phyloP scores from a whole-genome alignment of 2,888 invertebrate species.

The Liopterus haemorrhoidalis region DNA sequence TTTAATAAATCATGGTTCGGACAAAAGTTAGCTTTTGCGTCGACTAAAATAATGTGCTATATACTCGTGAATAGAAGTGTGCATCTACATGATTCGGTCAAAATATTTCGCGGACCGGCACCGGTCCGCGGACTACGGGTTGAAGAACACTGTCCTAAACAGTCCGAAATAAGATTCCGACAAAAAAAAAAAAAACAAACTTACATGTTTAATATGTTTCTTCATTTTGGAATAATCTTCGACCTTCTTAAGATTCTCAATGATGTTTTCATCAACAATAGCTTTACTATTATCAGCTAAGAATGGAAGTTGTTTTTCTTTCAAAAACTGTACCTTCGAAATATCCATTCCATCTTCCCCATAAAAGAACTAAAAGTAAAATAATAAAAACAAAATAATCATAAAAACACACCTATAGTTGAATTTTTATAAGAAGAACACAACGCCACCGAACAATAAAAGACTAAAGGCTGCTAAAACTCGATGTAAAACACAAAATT shows the following conservation, averaged over 20 bases:
- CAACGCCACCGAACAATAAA: background rate
- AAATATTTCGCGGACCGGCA: no score
- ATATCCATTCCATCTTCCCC: conserved; percentile 94
- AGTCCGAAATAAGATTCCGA: background rate
- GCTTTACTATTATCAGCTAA: conserved; percentile 73
- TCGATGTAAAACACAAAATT: no score
- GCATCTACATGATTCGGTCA: no score
- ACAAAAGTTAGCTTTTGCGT: no score
- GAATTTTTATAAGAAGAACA: no score
- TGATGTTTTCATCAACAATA: conserved; percentile 53
- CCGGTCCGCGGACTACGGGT: no score
- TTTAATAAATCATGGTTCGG: no score
- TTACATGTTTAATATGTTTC: conserved; percentile 54
- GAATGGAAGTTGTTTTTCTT: conserved; percentile 68
- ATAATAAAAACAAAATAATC: conserved; percentile 15
- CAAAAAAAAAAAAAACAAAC: conserved; percentile 23
- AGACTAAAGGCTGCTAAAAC: conserved; percentile 2
- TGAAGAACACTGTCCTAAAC: no score
- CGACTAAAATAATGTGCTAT: no score
- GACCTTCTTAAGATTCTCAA: conserved; percentile 55
- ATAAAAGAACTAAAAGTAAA: conserved; percentile 63
- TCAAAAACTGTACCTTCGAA: conserved; percentile 77
- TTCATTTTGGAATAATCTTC: conserved; percentile 49
- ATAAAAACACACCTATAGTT: no score
- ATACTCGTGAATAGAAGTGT: no score